Base-by-base conservation (phyloP, 1,140 invertebrate genomes). In the Planococcus citri region DNA sequence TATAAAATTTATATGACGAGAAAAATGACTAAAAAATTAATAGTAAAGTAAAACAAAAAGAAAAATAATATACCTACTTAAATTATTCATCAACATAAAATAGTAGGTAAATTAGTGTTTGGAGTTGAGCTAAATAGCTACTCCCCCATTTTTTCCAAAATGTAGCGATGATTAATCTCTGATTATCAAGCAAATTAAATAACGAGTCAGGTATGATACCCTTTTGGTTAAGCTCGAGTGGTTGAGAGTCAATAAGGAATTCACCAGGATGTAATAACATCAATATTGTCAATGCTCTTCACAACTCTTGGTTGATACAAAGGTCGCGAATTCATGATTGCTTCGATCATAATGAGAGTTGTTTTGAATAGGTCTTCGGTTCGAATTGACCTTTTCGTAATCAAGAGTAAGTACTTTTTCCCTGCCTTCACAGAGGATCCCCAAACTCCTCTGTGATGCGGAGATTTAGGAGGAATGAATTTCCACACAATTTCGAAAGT, bases 391-490 rank as follows among this genome's bases (percentile, higher is more conserved):
- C 6, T 2, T n/a, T 6, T n/a, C 41, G 41, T 51, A 17, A 33
- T 17, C 2, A 17, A 4, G 17, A 51, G 41, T 51, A 51, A n/a
- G 41, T n/a, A 20, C 2, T n/a, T 68, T 76, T 77, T 73, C 61
- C 74, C 33, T 17, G 71, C 6, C 69, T 78, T 75, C n/a, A 80
- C 73, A 29, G 73, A 71, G 27, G 74, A 70, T 71, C 79, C 78
- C 78, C 73, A 79, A 38, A 74, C 72, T 1, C 79, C 79, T 69
- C 79, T 78, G 33, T 75, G 74, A 70, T 79, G 76, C 0, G 77
- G 75, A 22, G 72, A 74, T 70, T 71, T 64, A 20, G 77, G 76
- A n/a, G 75, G 73, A 57, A 71, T 74, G 68, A 77, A 78, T 29
- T 74, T 69, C 73, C 75, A 78, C 8, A 72, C 25, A 41, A 77